Evolutionary conservation across 2,113 vertebrate species (phyloP).

Genomic region (Aegithalos caudatus): DNA sequence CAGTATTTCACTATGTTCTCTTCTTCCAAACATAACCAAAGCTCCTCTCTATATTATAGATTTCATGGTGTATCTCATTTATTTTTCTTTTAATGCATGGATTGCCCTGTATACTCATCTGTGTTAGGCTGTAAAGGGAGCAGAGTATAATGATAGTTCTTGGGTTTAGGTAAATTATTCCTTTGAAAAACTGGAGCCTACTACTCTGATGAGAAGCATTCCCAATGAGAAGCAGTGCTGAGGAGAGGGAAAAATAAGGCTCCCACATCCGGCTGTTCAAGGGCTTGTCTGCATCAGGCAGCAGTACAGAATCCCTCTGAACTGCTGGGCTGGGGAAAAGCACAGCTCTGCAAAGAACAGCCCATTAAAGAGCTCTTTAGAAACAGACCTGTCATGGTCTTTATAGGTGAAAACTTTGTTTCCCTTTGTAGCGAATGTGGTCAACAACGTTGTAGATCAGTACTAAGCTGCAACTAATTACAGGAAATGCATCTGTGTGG

Average conservation of each 20-base stretch:
- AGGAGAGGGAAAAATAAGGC: neutral
- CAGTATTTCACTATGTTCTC: neutral
- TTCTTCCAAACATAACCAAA: neutral
- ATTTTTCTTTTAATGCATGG: neutral
- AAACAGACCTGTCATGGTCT: neutral
- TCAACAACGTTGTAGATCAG: neutral
- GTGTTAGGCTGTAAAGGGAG: neutral
- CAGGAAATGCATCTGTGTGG: neutral
- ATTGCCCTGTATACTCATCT: neutral
- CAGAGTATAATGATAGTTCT: neutral
- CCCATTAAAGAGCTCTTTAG: neutral
- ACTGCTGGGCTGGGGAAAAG: neutral
- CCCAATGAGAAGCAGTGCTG: neutral
- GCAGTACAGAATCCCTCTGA: fast-evolving
- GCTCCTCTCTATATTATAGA: neutral
- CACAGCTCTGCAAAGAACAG: neutral
- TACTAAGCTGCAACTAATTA: neutral
- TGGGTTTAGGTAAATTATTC: neutral
- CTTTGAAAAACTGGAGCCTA: neutral
- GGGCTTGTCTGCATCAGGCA: neutral
- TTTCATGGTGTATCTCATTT: neutral
- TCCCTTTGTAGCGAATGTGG: neutral
- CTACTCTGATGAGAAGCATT: neutral
- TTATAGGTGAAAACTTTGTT: neutral
- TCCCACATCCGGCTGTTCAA: neutral